These are phyloP conservation scores for Lithophane semibrunnea DNA, from an alignment of 2,888 invertebrate genomes.

Conservation along the genomic window DNA sequence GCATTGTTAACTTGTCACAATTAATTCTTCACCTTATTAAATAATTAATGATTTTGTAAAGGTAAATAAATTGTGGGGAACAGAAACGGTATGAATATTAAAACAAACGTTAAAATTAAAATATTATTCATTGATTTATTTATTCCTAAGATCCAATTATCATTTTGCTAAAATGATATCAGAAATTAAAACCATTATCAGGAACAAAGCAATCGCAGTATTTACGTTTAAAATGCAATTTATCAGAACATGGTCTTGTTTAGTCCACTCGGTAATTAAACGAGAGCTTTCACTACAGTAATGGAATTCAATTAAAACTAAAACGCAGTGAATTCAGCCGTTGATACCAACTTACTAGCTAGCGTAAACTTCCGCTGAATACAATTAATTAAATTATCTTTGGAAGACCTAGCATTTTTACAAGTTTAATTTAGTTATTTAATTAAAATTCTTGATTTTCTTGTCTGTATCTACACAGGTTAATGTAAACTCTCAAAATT, in stretches of 20 bases:
- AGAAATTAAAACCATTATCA: slow-evolving; percentile 29
- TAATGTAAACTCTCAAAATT: slow-evolving; percentile 52
- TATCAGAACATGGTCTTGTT: slow-evolving; percentile 69
- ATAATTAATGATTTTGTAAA: not conserved
- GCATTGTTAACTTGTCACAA: not conserved
- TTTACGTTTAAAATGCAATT: slow-evolving; percentile 66
- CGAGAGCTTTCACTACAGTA: slow-evolving; percentile 84
- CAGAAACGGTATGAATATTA: too few species aligned
- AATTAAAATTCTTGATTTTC: slow-evolving; percentile 58
- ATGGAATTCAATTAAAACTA: slow-evolving; percentile 87
- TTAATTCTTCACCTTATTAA: not conserved
- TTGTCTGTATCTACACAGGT: slow-evolving; percentile 33
- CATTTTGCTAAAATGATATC: not conserved
- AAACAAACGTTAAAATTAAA: not conserved
- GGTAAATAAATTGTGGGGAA: not conserved
- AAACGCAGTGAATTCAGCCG: slow-evolving; percentile 80
- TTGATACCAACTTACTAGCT: slow-evolving; percentile 79
- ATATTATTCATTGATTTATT: not conserved
- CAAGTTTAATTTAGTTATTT: slow-evolving; percentile 51
- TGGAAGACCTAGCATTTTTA: slow-evolving; percentile 40
- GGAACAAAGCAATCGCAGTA: slow-evolving; percentile 48
- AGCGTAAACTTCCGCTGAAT: slow-evolving; percentile 76
- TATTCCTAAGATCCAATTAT: not conserved
- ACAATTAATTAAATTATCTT: slow-evolving; percentile 72
- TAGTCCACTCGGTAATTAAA: slow-evolving; percentile 83